Percentiles rank a stretch among this genome's conserved stretches.
These are phyloP conservation scores for Drosophila azteca DNA, from an alignment of 1,140 invertebrate genomes.

Conservation along the genomic window DNA sequence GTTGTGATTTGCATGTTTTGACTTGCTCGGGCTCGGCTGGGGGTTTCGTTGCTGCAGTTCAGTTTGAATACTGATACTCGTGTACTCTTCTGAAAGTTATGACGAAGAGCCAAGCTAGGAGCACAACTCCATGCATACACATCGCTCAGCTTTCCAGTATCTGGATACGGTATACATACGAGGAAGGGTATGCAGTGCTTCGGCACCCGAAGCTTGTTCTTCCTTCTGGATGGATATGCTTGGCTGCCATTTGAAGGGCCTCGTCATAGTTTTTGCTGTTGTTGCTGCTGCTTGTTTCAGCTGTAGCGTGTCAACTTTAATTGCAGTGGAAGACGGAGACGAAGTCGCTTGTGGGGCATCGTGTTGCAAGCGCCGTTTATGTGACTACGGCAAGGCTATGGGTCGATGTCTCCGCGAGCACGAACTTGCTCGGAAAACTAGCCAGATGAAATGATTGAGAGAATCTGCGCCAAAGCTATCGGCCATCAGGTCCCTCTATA, in stretches of 20 bases:
- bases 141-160: too few species aligned
- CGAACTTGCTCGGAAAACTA: conserved; percentile 29
- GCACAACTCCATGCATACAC: too few species aligned
- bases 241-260: conserved; percentile 74
- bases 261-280: conserved; percentile 63
- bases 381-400: conserved; percentile 42
- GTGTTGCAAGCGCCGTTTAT: conserved; percentile 55
- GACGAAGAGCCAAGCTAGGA: too few species aligned
- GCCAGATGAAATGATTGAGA: not conserved
- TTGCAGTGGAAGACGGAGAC: conserved; percentile 65
- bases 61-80: conserved; percentile 25
- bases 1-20: conserved; percentile 41
- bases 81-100: not conserved
- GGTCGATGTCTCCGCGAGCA: conserved; percentile 34
- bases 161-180: too few species aligned
- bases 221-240: conserved; percentile 53
- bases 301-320: conserved; percentile 72
- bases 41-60: conserved; percentile 41
- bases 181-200: too few species aligned
- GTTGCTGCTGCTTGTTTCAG: conserved; percentile 19
- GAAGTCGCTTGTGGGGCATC: conserved; percentile 57
- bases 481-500: too few species aligned
- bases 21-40: conserved; percentile 2
- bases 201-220: too few species aligned
- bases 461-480: too few species aligned